These are phyloP conservation scores for Apotomis turbidana DNA, from an alignment of 2,888 invertebrate genomes.

Conservation along the genomic window DNA sequence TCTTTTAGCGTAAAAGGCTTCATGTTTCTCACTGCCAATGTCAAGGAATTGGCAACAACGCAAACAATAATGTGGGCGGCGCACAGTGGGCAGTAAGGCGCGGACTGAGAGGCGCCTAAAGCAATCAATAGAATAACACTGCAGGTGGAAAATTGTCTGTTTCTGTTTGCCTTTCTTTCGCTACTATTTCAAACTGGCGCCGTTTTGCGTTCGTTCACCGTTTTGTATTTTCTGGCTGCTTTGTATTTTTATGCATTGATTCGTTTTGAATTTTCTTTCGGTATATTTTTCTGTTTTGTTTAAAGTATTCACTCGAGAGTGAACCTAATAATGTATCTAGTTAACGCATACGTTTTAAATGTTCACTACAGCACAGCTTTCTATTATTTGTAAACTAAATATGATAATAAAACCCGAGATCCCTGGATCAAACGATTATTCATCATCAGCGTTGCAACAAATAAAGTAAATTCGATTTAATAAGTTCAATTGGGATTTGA, in stretches of 20 bases:
- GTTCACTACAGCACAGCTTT: too few species aligned
- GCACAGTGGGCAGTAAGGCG: slow-evolving; percentile 34
- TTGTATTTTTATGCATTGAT: neutral
- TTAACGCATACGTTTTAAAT: too few species aligned
- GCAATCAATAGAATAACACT: slow-evolving; percentile 44
- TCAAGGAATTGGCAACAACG: slow-evolving; percentile 44
- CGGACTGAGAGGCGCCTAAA: slow-evolving; percentile 45
- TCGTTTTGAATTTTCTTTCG: neutral
- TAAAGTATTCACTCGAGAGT: too few species aligned
- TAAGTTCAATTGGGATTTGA: slow-evolving; percentile 78
- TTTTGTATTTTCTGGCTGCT: neutral
- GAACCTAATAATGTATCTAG: too few species aligned
- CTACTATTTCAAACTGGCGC: slow-evolving; percentile 10
- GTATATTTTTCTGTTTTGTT: neutral
- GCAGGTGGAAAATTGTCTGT: slow-evolving; percentile 43
- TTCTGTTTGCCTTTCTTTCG: slow-evolving; percentile 35
- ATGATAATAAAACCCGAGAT: slow-evolving; percentile 26
- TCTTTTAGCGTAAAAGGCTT: slow-evolving; percentile 13
- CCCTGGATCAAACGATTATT: slow-evolving; percentile 60
- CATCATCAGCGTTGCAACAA: slow-evolving; percentile 60
- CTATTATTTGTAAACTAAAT: neutral
- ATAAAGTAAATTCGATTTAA: slow-evolving; percentile 68
- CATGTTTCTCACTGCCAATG: slow-evolving; percentile 41
- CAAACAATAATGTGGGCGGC: slow-evolving; percentile 40
- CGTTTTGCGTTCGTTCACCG: slow-evolving; percentile 1